Percentiles rank a stretch among this genome's conserved stretches.
phyloP scores from a whole-genome alignment of 2,797 vertebrate species.

The Buphagus erythrorhynchus region DNA sequence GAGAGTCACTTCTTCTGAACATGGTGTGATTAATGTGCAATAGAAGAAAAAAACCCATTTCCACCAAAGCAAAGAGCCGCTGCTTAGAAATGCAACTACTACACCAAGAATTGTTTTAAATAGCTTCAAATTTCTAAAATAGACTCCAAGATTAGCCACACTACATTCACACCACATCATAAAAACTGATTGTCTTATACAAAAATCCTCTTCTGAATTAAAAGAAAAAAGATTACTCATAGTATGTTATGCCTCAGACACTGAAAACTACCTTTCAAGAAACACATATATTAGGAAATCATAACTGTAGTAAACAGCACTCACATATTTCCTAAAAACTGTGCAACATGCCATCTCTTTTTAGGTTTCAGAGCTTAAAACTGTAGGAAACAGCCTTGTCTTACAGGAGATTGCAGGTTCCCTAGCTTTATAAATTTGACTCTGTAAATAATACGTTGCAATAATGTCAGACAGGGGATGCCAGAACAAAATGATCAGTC shows the following conservation, averaged over 20 bases:
- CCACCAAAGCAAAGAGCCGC: not conserved
- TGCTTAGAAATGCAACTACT: not conserved
- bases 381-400: not conserved
- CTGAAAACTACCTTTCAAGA: not conserved
- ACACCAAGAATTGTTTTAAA: not conserved
- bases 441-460: fast-evolving
- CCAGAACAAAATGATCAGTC: not conserved
- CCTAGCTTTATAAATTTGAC: not conserved
- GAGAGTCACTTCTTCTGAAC: not conserved
- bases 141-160: not conserved
- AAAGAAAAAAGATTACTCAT: not conserved
- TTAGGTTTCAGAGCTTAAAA: not conserved
- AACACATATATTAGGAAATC: not conserved
- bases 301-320: not conserved
- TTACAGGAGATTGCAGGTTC: not conserved
- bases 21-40: not conserved
- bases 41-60: not conserved
- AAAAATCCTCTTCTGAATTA: not conserved
- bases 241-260: not conserved
- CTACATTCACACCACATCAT: not conserved
- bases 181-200: not conserved
- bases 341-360: not conserved
- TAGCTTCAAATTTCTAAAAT: not conserved
- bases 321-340: not conserved
- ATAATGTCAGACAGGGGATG: fast-evolving